Percentiles rank a stretch among this genome's conserved stretches.
These are phyloP conservation scores for Ennomos erosarius DNA, from an alignment of 2,888 invertebrate genomes.

Conservation along the genomic window DNA sequence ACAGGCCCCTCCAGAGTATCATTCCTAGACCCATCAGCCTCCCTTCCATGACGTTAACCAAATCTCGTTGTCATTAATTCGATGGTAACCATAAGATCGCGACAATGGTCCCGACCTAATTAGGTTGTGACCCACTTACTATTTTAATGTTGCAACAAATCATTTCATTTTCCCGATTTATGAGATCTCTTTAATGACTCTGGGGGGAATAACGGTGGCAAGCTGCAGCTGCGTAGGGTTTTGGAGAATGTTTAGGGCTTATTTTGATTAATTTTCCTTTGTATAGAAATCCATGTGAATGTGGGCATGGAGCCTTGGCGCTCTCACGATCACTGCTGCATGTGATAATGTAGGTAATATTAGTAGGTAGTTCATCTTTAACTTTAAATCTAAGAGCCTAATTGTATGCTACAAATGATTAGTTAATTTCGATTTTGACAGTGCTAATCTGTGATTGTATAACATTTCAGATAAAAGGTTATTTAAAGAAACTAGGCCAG, in stretches of 20 bases:
- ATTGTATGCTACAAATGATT: too few relatives aligned
- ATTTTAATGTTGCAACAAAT: conserved; percentile 66
- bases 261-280: background rate
- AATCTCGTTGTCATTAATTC: conserved; percentile 71
- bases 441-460: too few relatives aligned
- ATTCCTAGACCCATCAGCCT: conserved; percentile 46
- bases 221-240: conserved; percentile 26
- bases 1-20: too few relatives aligned
- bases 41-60: conserved; percentile 62
- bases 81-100: conserved; percentile 67
- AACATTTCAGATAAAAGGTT: too few relatives aligned
- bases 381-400: too few relatives aligned
- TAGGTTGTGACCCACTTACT: conserved; percentile 80
- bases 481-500: too few relatives aligned
- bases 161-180: conserved; percentile 58
- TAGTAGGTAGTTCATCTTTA: too few relatives aligned
- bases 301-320: too few relatives aligned
- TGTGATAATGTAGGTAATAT: too few relatives aligned
- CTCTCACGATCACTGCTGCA: too few relatives aligned
- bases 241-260: background rate
- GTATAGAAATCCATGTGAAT: background rate
- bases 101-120: conserved; percentile 73
- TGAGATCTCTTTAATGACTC: conserved; percentile 45
- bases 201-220: conserved; percentile 21
- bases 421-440: too few relatives aligned